These are phyloP conservation scores for Barypeithes pellucidus DNA, from an alignment of 2,888 invertebrate genomes.

Conservation along the genomic window DNA sequence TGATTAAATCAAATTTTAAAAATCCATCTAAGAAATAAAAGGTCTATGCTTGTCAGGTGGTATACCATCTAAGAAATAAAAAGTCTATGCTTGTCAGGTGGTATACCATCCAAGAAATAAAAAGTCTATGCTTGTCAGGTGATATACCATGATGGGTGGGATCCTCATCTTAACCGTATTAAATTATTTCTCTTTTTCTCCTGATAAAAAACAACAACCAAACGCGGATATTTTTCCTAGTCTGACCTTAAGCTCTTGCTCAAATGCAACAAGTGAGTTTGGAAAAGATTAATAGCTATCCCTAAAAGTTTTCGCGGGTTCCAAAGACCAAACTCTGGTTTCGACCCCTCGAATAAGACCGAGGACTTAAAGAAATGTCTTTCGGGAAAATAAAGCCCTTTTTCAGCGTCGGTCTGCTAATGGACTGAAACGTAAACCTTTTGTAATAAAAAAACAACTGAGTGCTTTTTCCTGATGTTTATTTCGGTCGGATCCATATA, in stretches of 20 bases:
- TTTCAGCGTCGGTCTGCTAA: constrained; percentile 35
- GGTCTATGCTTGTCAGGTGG: too few species aligned
- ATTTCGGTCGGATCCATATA: background rate
- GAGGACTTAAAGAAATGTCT: constrained; percentile 50
- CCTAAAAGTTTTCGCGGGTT: constrained; percentile 44
- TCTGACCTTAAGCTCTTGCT: background rate
- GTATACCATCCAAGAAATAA: too few species aligned
- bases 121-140: too few species aligned
- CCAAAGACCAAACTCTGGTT: constrained; percentile 41
- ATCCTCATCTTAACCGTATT: too few species aligned
- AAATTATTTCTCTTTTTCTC: too few species aligned
- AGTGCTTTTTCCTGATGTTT: constrained; percentile 16
- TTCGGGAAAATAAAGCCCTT: constrained; percentile 46
- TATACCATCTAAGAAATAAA: too few species aligned
- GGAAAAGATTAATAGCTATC: constrained; percentile 47
- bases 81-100: too few species aligned
- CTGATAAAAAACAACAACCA: background rate
- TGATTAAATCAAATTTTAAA: too few species aligned
- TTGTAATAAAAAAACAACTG: constrained; percentile 35
- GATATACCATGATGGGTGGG: too few species aligned
- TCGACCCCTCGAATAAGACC: constrained; percentile 41
- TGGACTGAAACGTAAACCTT: constrained; percentile 46
- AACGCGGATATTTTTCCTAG: constrained; percentile 3
- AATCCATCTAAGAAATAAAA: too few species aligned
- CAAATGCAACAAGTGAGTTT: constrained; percentile 50